Base-by-base conservation (phyloP, 1,140 invertebrate genomes). In the Euwallacea fornicatus region DNA sequence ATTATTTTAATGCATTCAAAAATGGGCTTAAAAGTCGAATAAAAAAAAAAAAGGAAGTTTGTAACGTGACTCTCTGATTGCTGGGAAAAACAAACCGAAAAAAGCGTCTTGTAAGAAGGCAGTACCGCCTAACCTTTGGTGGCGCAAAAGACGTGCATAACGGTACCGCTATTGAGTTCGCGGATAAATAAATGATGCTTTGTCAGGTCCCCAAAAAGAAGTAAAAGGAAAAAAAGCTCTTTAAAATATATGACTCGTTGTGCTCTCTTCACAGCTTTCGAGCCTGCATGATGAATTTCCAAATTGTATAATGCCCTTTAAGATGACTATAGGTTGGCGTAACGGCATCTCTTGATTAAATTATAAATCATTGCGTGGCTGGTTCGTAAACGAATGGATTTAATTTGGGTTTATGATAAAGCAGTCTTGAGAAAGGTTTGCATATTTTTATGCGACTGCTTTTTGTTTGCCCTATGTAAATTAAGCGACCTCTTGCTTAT, bases 171-270 rank as follows among this genome's bases (percentile, higher is more conserved):
- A 63, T 63, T 63, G 60, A 50, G 41, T 63, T 50, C 67, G 58
- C 56, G 47, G 58, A 69, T 69, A 63, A 63, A 69, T 69, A 69
- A 69, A 63, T 63, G 60, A 69, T 63, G 59, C 67, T 69, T 69
- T 69, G 67, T 69, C 67, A 69, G 67, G 44, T 13, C 46, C 9
- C 9, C 46, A 50, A 50, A 63, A 46, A 63, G 42, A 69, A 54
- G 15, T 46, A 63, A 46, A 56, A 54, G 60, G 13, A 42, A 63
- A 55, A 69, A 53, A 2, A 15, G 15, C 13, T 7, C 11, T 56
- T 69, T 43, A 63, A 69, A 62, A 69, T 69, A 33, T 33, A 69
- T 69, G 46, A 63, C 55, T 68, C 55, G 33, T 68, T 60, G 55
- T 68, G 56, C 44, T 63, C 21, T 33, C 50, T 9, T 63, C 67